These are phyloP conservation scores for Australoheros scitulus DNA, from an alignment of 2,113 vertebrate genomes.

Conservation along the genomic window DNA sequence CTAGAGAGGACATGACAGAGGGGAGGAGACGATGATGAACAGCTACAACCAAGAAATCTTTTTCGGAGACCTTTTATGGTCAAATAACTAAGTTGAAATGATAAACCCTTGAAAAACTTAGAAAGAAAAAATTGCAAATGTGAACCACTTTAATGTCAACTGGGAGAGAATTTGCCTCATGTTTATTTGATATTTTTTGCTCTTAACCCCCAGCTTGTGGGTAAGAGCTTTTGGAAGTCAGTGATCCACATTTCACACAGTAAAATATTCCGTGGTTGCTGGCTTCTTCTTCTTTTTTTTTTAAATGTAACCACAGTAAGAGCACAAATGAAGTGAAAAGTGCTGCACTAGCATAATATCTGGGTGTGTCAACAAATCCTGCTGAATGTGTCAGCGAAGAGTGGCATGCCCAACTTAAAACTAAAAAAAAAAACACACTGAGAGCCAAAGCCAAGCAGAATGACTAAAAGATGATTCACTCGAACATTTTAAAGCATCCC, in stretches of 20 bases:
- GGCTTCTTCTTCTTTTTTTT: constrained; percentile 3
- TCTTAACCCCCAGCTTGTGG: constrained; percentile 42
- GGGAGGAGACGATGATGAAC: constrained; percentile 57
- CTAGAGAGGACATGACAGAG: constrained; percentile 49
- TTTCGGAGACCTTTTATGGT: constrained; percentile 17
- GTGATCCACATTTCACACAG: constrained; percentile 55
- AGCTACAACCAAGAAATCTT: constrained; percentile 27
- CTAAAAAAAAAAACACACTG: constrained; percentile 19
- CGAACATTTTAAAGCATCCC: constrained; percentile 30
- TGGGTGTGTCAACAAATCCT: constrained; percentile 63
- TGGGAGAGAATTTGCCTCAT: constrained; percentile 50
- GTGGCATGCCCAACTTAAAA: constrained; percentile 39
- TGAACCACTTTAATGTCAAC: constrained; percentile 38
- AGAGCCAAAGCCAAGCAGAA: constrained; percentile 40
- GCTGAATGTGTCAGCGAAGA: constrained; percentile 58
- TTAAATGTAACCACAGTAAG: constrained; percentile 40
- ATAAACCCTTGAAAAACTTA: constrained; percentile 33
- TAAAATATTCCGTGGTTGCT: constrained; percentile 49
- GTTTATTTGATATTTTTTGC: constrained; percentile 62
- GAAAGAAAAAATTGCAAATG: constrained; percentile 57
- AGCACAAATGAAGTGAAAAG: constrained; percentile 57
- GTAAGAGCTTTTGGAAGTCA: constrained; percentile 51
- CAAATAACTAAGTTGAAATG: constrained; percentile 37
- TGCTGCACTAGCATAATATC: constrained; percentile 58
- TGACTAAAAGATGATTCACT: constrained; percentile 59